Evolutionary conservation across 2,113 vertebrate genomes (phyloP), one percentile per base, ranked within the genome.

Genomic region (Gobius niger): DNA sequence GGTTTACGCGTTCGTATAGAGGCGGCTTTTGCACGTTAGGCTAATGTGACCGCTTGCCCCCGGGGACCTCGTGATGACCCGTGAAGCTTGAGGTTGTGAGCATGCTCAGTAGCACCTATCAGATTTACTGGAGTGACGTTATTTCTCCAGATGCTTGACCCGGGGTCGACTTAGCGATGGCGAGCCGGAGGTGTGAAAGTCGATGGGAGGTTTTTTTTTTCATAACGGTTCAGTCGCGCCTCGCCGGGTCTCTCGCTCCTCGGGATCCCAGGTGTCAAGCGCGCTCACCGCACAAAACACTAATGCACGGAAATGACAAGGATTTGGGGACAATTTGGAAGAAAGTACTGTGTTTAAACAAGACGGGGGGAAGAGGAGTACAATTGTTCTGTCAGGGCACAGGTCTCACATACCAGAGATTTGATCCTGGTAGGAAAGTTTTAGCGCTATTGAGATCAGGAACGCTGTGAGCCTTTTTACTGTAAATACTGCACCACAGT

Each of bases 181-280:
- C 51, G 76, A 74, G 24, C 24, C 70, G 3, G 2, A 74, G 66
- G 85, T 83, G 87, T 77, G 85, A 89, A 87, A 82, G 68, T 46
- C 75, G 9, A 54, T 52, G 66, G 18, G 67, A 34, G 24, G n/a
- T n/a, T n/a, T n/a, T n/a, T n/a, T 76, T 75, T 75, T 60, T 59
- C 77, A 76, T 62, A 77, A 78, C 65, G 46, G 16, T 6, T 74
- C 80, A 74, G 54, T 87, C 80, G 7, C 85, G 81, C 87, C 76
- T 57, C 4, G 4, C 34, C 57, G 70, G 0, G 83, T 89, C 83
- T 89, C 83, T 87, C 51, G 65, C 83, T 85, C 83, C 82, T 82
- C 76, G 51, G 74, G 41, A 70, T 78, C 73, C 76, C 85, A 86
- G 82, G 85, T 83, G 68, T 49, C n/a, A 41, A 15, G 85, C 76